Percentiles rank a stretch among this genome's conserved stretches.
phyloP scores from a whole-genome alignment of 2,888 invertebrate species.

The Sabatieria punctata region DNA sequence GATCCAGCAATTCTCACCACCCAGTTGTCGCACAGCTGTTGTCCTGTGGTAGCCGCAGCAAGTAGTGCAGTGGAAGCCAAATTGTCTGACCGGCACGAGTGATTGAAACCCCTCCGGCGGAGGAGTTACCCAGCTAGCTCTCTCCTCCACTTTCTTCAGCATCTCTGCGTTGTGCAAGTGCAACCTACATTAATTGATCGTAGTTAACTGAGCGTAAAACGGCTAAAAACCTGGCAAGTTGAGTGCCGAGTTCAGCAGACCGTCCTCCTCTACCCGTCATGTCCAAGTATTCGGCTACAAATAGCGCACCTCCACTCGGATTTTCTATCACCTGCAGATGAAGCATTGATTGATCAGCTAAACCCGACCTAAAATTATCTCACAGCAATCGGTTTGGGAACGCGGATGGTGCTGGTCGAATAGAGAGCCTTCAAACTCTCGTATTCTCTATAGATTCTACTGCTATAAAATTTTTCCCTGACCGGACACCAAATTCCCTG shows the following conservation, averaged over 20 bases:
- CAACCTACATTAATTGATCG: constrained; percentile 31
- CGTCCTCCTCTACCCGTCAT: constrained; percentile 29
- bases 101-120: constrained; percentile 1
- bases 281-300: constrained; percentile 41
- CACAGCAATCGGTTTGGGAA: constrained; percentile 39
- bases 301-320: constrained; percentile 33
- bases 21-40: constrained; percentile 43
- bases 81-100: constrained; percentile 30
- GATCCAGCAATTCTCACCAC: constrained; percentile 30
- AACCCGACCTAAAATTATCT: not conserved
- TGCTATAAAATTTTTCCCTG: too few species aligned
- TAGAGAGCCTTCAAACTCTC: constrained; percentile 39
- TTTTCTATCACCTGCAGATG: constrained; percentile 23
- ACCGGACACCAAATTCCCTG: too few species aligned
- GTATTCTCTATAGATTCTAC: constrained; percentile 42
- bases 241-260: constrained; percentile 35
- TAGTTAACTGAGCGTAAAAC: too few species aligned
- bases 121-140: constrained; percentile 3
- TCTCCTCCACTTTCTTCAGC: constrained; percentile 9
- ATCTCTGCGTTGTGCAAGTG: constrained; percentile 37
- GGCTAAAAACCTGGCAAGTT: constrained; percentile 35
- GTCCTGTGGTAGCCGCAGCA: constrained; percentile 43
- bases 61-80: constrained; percentile 43
- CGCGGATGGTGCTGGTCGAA: constrained; percentile 36
- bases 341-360: not conserved